These are phyloP conservation scores for Larimichthys polyactis DNA, from an alignment of 2,113 vertebrate species.

Conservation along the genomic window DNA sequence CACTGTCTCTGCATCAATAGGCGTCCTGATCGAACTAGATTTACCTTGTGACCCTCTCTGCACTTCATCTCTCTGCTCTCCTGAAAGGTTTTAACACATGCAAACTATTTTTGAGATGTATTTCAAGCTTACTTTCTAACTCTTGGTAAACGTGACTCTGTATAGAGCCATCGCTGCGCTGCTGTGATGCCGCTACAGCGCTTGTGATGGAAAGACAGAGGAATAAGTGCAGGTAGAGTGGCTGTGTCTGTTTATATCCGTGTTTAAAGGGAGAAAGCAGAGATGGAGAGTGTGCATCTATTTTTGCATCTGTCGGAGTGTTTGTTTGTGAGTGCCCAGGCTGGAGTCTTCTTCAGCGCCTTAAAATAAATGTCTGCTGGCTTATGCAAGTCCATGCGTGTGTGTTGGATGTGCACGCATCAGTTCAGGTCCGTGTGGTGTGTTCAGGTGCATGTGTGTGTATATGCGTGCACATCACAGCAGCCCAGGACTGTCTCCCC, in stretches of 20 bases:
- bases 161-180: too few relatives aligned
- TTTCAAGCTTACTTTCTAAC: background rate
- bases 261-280: background rate
- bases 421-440: background rate
- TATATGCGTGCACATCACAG: background rate
- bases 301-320: slow-evolving; percentile 16
- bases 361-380: slow-evolving; percentile 14
- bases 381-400: background rate
- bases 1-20: background rate
- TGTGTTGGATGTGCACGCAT: slow-evolving; percentile 5
- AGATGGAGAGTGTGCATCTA: slow-evolving; percentile 15
- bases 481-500: slow-evolving; percentile 44
- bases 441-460: background rate
- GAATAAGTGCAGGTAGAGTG: slow-evolving; percentile 6
- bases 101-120: background rate
- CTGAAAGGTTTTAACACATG: slow-evolving; percentile 1
- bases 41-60: background rate
- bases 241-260: slow-evolving; percentile 24
- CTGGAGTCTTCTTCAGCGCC: slow-evolving; percentile 4
- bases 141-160: background rate
- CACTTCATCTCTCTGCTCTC: background rate
- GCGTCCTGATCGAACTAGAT: too few relatives aligned
- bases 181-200: background rate
- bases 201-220: background rate
- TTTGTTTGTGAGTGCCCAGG: background rate